Evolutionary conservation across 2,113 vertebrate genomes (phyloP).

Genomic region (Mus musculus): GRCm39 chr13:53478501-53479000

Average conservation of each 20-base stretch:
- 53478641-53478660: neutral
- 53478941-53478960: neutral
- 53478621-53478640: neutral
- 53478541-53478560: neutral
- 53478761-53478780: neutral
- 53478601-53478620: neutral
- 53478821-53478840: neutral
- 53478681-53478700: neutral
- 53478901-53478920: neutral
- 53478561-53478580: neutral
- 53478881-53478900: neutral
- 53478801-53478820: neutral
- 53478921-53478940: neutral
- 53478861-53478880: neutral
- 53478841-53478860: neutral
- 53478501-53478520: neutral
- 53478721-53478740: neutral
- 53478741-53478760: neutral
- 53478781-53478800: neutral
- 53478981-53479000: neutral
- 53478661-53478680: neutral
- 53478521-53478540: conserved; percentile 7
- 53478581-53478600: neutral
- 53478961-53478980: neutral
- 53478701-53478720: neutral